A percentile compares a stretch with the other conserved stretches of the same genome.
Conservation (phyloP, 2,888 invertebrate genomes). For the Eilema sororculum region DNA sequence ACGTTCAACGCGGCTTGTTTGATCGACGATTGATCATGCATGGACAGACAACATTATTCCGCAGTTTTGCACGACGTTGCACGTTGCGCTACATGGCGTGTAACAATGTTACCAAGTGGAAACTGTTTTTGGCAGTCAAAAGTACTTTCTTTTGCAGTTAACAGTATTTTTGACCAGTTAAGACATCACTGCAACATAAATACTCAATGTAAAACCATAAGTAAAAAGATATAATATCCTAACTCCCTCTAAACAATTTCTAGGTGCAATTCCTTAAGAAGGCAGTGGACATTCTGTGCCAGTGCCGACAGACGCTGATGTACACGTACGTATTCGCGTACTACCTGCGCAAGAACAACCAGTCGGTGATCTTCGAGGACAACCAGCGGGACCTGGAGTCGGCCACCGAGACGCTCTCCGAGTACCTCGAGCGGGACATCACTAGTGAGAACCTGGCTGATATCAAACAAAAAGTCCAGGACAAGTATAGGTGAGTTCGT, state of each 20-base stretch:
- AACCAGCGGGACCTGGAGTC: slow-evolving; percentile 99
- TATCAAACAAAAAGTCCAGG: slow-evolving; percentile 99
- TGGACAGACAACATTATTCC: no score
- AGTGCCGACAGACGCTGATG: slow-evolving; percentile 99
- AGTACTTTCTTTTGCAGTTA: neutral
- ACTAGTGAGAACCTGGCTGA: slow-evolving; percentile 98
- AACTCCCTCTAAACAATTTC: neutral
- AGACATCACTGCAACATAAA: neutral
- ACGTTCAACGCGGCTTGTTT: no score
- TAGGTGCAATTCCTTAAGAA: slow-evolving; percentile 99
- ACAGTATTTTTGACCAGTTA: neutral
- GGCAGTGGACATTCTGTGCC: slow-evolving; percentile 98
- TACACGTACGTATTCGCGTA: slow-evolving; percentile 99
- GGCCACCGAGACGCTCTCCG: slow-evolving; percentile 98
- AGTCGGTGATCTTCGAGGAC: slow-evolving; percentile 99
- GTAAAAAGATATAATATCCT: neutral
- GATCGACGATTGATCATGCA: no score
- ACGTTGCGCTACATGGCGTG: no score
- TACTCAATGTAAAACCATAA: neutral
- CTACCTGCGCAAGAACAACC: slow-evolving; percentile 99
- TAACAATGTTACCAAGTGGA: no score
- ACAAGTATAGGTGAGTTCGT: slow-evolving; percentile 94
- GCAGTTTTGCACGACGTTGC: no score
- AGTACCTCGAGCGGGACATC: slow-evolving; percentile 99
- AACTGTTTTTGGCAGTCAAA: neutral